phyloP scores from a whole-genome alignment of 2,113 vertebrate genomes.

The Gymnogyps californianus region DNA sequence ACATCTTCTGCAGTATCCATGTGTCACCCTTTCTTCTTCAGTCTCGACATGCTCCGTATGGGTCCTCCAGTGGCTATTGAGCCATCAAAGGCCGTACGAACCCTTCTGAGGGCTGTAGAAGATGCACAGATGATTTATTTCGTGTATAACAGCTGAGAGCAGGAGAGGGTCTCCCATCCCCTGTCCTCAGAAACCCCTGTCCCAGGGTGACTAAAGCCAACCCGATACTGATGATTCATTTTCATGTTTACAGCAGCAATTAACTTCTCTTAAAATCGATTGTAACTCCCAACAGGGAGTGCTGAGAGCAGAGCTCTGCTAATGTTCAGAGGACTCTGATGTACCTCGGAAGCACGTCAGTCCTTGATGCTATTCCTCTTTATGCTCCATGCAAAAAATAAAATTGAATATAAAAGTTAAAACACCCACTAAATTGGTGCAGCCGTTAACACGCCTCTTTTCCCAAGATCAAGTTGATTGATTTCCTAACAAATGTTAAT shows the following conservation, averaged over 20 bases:
- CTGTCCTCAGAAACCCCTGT: background rate
- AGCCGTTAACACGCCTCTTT: background rate
- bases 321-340: background rate
- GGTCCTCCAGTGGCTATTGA: background rate
- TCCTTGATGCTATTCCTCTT: background rate
- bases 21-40: background rate
- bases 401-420: background rate
- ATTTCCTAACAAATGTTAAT: background rate
- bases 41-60: rapidly evolving
- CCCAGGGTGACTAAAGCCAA: background rate
- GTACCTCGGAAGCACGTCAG: background rate
- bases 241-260: background rate
- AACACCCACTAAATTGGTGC: background rate
- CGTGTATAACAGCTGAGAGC: background rate
- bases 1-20: background rate
- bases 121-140: background rate
- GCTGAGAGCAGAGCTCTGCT: background rate
- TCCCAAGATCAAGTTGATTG: background rate
- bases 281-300: background rate
- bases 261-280: background rate
- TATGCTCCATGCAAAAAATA: background rate
- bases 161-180: background rate
- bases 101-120: background rate
- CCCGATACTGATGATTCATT: background rate
- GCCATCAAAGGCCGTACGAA: background rate